phyloP scores from a whole-genome alignment of 2,113 vertebrate species.

The Lucifuga dentata region DNA sequence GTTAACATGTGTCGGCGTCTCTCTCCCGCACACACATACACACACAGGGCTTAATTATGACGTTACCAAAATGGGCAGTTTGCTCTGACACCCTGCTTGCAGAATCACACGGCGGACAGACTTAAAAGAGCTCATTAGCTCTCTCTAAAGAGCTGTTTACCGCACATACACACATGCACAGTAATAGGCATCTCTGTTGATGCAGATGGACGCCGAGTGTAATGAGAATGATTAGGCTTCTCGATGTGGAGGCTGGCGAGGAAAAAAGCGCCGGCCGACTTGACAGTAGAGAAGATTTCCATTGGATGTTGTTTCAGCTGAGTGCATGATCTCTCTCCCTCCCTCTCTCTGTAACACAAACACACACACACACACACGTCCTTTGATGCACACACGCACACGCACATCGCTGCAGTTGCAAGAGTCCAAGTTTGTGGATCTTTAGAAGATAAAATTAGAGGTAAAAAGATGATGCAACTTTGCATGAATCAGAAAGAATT shows the following conservation, averaged over 20 bases:
- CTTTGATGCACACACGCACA: slow-evolving; percentile 1
- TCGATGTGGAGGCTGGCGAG: slow-evolving; percentile 55
- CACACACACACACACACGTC: slow-evolving; percentile 5
- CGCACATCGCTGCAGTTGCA: slow-evolving; percentile 32
- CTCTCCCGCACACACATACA: slow-evolving; percentile 17
- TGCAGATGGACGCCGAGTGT: slow-evolving; percentile 75
- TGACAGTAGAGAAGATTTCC: slow-evolving; percentile 51
- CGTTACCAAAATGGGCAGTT: slow-evolving; percentile 76
- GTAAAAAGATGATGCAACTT: background rate
- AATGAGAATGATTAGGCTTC: slow-evolving; percentile 78
- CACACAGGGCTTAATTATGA: slow-evolving; percentile 72
- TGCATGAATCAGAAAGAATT: slow-evolving; percentile 16
- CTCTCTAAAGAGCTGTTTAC: slow-evolving; percentile 79
- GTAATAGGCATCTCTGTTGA: slow-evolving; percentile 76
- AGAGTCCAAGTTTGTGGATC: slow-evolving; percentile 23
- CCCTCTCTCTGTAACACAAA: slow-evolving; percentile 34
- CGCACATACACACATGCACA: slow-evolving; percentile 59
- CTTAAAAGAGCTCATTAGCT: slow-evolving; percentile 83
- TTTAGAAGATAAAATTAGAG: slow-evolving; percentile 8
- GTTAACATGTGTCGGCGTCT: slow-evolving; percentile 29
- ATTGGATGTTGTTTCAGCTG: slow-evolving; percentile 68
- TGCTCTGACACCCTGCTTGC: slow-evolving; percentile 70
- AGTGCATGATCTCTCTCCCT: slow-evolving; percentile 41
- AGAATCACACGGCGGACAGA: slow-evolving; percentile 72
- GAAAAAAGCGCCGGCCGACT: slow-evolving; percentile 39